These are phyloP conservation scores for Centropristis striata DNA, from an alignment of 2,113 vertebrate species.

Conservation along the genomic window DNA sequence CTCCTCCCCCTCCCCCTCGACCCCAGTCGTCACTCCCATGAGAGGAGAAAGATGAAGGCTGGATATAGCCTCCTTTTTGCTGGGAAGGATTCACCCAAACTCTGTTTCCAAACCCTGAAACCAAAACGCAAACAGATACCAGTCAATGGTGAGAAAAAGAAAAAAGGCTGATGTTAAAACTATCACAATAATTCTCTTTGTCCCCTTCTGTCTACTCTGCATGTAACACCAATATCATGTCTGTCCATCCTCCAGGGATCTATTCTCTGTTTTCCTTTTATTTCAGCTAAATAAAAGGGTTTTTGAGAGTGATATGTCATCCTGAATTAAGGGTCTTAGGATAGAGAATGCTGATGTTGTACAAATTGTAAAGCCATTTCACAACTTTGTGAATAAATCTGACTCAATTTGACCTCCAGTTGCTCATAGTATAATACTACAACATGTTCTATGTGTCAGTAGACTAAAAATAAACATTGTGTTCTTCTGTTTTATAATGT, in stretches of 20 bases:
- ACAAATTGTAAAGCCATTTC: too few relatives aligned
- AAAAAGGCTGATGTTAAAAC: background rate
- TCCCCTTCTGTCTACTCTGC: background rate
- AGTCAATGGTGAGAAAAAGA: background rate
- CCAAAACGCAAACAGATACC: background rate
- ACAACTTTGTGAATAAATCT: too few relatives aligned
- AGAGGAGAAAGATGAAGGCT: constrained; percentile 89
- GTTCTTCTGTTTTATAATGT: too few relatives aligned
- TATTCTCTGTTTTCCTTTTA: background rate
- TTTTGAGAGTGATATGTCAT: background rate
- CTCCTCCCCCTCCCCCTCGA: background rate
- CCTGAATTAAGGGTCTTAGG: background rate
- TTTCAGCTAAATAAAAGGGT: background rate
- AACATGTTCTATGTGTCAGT: too few relatives aligned
- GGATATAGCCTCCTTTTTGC: constrained; percentile 83
- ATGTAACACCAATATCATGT: background rate
- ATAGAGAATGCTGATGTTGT: background rate
- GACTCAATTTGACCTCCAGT: too few relatives aligned
- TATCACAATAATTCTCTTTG: background rate
- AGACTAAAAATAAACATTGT: too few relatives aligned
- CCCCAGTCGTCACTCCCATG: constrained; percentile 62
- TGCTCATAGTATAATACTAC: too few relatives aligned
- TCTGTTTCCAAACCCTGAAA: constrained; percentile 83
- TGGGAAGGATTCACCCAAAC: constrained; percentile 88
- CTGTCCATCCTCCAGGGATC: background rate